Percentiles rank a stretch among this genome's conserved stretches.
phyloP scores from a whole-genome alignment of 1,140 invertebrate genomes.

The Asbolus verrucosus region DNA sequence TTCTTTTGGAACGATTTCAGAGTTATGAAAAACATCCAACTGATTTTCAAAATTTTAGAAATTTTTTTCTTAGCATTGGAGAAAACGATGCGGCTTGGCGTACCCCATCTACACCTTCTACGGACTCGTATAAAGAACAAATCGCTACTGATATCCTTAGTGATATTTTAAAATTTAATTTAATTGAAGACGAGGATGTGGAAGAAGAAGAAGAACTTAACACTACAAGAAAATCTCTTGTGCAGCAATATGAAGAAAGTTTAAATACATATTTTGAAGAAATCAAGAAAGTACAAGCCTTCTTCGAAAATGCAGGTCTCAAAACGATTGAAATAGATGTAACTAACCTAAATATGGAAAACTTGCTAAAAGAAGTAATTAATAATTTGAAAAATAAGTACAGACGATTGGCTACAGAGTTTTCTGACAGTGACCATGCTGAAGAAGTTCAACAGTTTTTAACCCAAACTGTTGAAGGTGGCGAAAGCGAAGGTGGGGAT shows the following conservation, averaged over 20 bases:
- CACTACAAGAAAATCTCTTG: constrained; percentile 32
- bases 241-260: constrained; percentile 58
- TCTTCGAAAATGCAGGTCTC: constrained; percentile 62
- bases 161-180: constrained; percentile 47
- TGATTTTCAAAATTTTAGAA: constrained; percentile 53
- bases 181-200: too few relatives aligned
- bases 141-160: constrained; percentile 47
- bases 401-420: constrained; percentile 47
- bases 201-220: constrained; percentile 34
- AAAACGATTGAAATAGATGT: constrained; percentile 55
- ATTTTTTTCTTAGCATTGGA: constrained; percentile 55
- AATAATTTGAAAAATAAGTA: constrained; percentile 57
- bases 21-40: constrained; percentile 31
- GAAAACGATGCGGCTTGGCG: constrained; percentile 53
- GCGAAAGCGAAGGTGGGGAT: constrained; percentile 59
- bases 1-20: constrained; percentile 60
- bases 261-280: constrained; percentile 65
- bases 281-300: constrained; percentile 64
- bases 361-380: constrained; percentile 58
- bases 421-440: constrained; percentile 56
- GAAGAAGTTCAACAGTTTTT: constrained; percentile 52
- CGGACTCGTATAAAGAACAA: constrained; percentile 34
- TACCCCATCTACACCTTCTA: constrained; percentile 50
- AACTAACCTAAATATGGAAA: constrained; percentile 53
- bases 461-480: constrained; percentile 47